Conservation (phyloP, 2,113 vertebrate genomes). For the Halichoerus grypus region DNA sequence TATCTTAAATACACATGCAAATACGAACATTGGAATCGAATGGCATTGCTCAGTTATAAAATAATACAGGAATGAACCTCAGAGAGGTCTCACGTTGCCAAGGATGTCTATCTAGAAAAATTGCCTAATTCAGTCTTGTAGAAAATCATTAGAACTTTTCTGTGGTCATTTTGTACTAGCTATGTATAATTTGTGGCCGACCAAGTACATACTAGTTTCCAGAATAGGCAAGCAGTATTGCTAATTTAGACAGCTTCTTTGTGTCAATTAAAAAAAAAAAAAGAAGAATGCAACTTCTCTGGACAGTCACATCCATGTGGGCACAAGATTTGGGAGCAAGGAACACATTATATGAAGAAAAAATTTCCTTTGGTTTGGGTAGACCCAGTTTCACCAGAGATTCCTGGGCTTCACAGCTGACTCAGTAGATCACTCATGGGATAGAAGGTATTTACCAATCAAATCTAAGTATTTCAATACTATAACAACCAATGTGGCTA, state of each 20-base stretch:
- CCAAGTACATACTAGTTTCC: background rate
- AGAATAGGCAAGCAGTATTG: background rate
- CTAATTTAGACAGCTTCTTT: background rate
- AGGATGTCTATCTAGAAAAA: background rate
- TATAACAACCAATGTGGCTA: background rate
- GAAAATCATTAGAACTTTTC: background rate
- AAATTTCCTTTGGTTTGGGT: background rate
- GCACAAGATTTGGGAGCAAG: background rate
- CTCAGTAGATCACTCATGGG: background rate
- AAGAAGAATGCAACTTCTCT: background rate
- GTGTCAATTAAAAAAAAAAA: background rate
- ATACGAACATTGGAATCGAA: background rate
- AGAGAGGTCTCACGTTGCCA: background rate
- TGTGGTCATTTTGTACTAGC: background rate
- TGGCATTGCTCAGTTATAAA: background rate
- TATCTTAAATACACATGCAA: background rate
- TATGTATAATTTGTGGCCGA: background rate
- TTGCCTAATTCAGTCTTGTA: background rate
- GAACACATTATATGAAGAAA: background rate
- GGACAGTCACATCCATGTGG: background rate
- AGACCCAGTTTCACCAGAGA: background rate
- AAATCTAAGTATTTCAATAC: background rate
- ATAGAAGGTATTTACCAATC: background rate
- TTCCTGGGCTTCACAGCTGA: background rate
- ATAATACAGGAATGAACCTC: background rate